Evolutionary conservation across 2,797 vertebrate genomes (phyloP), one percentile per base, ranked within the genome.

Genomic region (Platyrinchus mystaceus): DNA sequence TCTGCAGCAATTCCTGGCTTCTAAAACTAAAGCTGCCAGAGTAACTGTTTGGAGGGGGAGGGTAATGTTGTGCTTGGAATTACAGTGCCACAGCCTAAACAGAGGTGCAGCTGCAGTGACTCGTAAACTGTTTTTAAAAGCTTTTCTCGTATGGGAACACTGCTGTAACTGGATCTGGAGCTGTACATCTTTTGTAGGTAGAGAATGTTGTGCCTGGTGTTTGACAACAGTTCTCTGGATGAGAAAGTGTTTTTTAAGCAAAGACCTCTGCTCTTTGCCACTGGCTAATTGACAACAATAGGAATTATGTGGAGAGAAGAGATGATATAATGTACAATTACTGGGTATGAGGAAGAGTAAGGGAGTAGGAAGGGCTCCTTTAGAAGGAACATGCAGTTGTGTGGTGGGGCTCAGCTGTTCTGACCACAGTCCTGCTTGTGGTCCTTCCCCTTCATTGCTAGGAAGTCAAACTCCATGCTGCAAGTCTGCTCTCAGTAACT

Each of bases 221-320:
- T 84, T 66, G 73, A 88, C 83, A 70, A 36, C 26, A 41, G 50
- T n/a, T 73, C 18, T 41, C 10, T 62, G 58, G 39, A 50, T 36
- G 32, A 87, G 36, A 32, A 26, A 30, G 55, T 80, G 66, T 85
- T 68, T 63, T 87, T 86, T 75, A 96, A 93, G 88, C 71, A 76
- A 70, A 64, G 74, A 47, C 46, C 43, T 64, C 88, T 81, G 82
- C 19, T 47, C 70, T 75, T 92, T 90, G 77, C 91, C 81, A 68
- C 83, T 12, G 69, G 44, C 79, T 94, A 93, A 93, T 70, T 82
- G 89, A 92, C 91, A 91, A 75, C 4, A 3, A 85, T 73, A 67
- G 80, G 74, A 81, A 79, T 89, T 79, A 79, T 34, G 69, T 20
- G 27, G n/a, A 66, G 39, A 85, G 81, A 58, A 87, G 64, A 93